Percentiles rank a stretch among this genome's conserved stretches.
Evolutionary conservation across 2,888 invertebrate genomes (phyloP).

Genomic region (Esperia sulphurella): DNA sequence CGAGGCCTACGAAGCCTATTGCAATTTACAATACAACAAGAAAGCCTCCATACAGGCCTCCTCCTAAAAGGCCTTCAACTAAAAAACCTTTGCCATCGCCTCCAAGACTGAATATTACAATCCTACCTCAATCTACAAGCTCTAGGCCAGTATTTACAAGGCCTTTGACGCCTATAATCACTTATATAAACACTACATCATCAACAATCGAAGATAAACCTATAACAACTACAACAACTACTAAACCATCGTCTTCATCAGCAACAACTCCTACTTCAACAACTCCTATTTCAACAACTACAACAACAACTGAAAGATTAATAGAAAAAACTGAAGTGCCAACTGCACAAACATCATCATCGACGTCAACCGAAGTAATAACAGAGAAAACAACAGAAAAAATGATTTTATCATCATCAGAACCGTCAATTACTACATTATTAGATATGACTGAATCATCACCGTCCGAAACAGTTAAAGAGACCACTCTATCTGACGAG

Average conservation of each 20-base stretch:
- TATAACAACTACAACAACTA: slow-evolving; percentile 26
- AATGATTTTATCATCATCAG: slow-evolving; percentile 1
- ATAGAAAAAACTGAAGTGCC: slow-evolving; percentile 26
- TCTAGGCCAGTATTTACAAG: slow-evolving; percentile 57
- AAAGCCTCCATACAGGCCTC: slow-evolving; percentile 57
- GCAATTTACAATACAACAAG: slow-evolving; percentile 52
- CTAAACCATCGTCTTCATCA: slow-evolving; percentile 27
- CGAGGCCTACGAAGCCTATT: slow-evolving; percentile 57
- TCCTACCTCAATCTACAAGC: slow-evolving; percentile 63
- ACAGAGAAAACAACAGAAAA: slow-evolving; percentile 4
- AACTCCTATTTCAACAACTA: slow-evolving; percentile 26
- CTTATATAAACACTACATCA: slow-evolving; percentile 56
- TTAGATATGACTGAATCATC: not conserved
- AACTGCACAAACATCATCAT: not conserved
- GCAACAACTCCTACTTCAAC: slow-evolving; percentile 21
- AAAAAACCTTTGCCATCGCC: slow-evolving; percentile 64
- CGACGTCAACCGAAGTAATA: slow-evolving; percentile 15
- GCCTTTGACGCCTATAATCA: slow-evolving; percentile 53
- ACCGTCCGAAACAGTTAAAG: slow-evolving; percentile 10
- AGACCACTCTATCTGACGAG: slow-evolving; percentile 17
- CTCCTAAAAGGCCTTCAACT: slow-evolving; percentile 51
- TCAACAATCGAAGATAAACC: slow-evolving; percentile 31
- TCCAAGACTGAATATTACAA: slow-evolving; percentile 67
- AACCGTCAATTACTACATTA: slow-evolving; percentile 1
- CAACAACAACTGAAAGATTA: slow-evolving; percentile 32